Base-by-base conservation (phyloP, 2,113 vertebrate genomes). In the Pterocles orientalis region DNA sequence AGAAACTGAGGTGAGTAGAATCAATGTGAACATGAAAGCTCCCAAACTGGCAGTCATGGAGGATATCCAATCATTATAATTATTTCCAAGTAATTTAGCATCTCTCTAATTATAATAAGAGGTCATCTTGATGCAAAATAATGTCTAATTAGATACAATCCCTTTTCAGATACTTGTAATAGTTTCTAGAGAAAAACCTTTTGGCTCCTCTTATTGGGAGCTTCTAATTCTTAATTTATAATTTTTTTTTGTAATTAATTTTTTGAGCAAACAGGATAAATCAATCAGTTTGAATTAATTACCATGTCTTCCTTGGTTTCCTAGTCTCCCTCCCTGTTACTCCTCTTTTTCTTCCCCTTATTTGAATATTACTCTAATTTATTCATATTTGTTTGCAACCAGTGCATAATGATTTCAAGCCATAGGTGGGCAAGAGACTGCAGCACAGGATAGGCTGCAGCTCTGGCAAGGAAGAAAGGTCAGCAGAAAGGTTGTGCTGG, bases 281-380 rank as follows among this genome's bases (percentile, higher is more conserved):
- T 94, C 50, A 85, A 89, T 95, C 83, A 43, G 83, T 95, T 95
- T 96, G 83, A 97, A 91, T 97, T 97, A 96, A 97, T 96, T 95
- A 97, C 68, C 86, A 95, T 95, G 95, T 95, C 61, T 95, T 92
- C 64, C 70, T 90, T 94, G 62, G 60, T 82, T 96, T 94, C 45
- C 61, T 85, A 90, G 73, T 92, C 33, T n/a, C 56, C 50, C 23
- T 92, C 50, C 36, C 81, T 78, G 31, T 76, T 72, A 36, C 57
- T 91, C 36, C 16, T 87, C 23, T 82, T 86, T 94, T 90, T 90
- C 68, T 84, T 83, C 14, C 39, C 65, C 70, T 94, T 86, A 92
- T 90, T 93, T 96, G 78, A 87, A 90, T 96, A 77, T 95, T 82
- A 71, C 62, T 94, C 70, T 88, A 64, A 94, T 97, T 95, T 94